These are phyloP conservation scores for Struthidea cinerea DNA, from an alignment of 2,113 vertebrate genomes.

Conservation along the genomic window DNA sequence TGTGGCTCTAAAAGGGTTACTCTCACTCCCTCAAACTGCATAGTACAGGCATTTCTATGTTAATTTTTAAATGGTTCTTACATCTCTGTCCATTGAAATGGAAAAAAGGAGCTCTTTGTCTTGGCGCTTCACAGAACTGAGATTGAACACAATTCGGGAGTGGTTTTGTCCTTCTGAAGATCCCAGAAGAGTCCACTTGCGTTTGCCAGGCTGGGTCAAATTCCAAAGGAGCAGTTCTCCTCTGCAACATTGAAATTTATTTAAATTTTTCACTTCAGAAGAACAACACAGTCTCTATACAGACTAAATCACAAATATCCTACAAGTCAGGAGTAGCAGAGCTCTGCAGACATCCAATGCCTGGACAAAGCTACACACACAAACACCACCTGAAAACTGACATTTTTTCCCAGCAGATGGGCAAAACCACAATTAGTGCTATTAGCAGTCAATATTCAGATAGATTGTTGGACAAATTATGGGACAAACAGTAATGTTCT, in stretches of 20 bases:
- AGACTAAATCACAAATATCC: neutral
- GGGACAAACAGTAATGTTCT: neutral
- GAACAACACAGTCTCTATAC: accelerated
- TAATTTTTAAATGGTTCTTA: constrained; percentile 54
- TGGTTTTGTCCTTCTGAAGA: constrained; percentile 89
- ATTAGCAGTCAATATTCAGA: neutral
- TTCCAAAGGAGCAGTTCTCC: constrained; percentile 93
- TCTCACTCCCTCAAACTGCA: neutral
- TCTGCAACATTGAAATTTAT: constrained; percentile 57
- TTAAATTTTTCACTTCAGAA: neutral
- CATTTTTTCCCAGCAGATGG: neutral
- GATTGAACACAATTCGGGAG: constrained; percentile 90
- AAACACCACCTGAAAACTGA: neutral
- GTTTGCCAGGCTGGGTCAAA: constrained; percentile 80
- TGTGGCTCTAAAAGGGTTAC: neutral
- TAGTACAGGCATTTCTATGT: neutral
- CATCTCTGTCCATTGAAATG: constrained; percentile 95
- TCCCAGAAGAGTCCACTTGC: constrained; percentile 83
- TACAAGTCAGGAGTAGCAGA: neutral
- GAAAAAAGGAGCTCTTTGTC: constrained; percentile 84
- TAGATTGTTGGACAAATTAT: neutral
- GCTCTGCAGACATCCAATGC: neutral
- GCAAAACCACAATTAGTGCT: neutral
- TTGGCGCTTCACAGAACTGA: constrained; percentile 74
- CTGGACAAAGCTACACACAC: neutral